Evolutionary conservation across 2,113 vertebrate species (phyloP).

Genomic region (Tenrec ecaudatus): DNA sequence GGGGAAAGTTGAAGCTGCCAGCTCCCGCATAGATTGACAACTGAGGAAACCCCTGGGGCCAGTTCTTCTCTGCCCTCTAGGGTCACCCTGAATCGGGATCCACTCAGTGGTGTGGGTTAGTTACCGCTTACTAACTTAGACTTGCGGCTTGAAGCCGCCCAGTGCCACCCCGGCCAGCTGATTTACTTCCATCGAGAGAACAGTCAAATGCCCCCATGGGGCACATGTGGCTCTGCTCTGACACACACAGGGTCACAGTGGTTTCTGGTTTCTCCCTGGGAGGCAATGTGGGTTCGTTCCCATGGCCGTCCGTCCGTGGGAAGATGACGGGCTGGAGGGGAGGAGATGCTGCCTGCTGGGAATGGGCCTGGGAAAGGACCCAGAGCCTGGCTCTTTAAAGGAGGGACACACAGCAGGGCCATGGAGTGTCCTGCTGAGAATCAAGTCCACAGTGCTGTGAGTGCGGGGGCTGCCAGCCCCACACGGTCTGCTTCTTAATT

Average conservation of each 20-base stretch:
- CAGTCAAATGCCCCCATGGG: not conserved
- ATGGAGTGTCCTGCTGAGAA: not conserved
- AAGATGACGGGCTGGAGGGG: not conserved
- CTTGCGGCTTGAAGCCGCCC: not conserved
- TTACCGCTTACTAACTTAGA: not conserved
- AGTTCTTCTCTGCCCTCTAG: too few relatives aligned
- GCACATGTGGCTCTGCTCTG: not conserved
- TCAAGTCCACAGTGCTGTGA: not conserved
- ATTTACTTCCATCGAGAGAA: not conserved
- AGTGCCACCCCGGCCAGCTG: not conserved
- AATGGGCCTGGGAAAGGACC: not conserved
- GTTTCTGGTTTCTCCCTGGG: not conserved
- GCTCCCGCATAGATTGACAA: too few relatives aligned
- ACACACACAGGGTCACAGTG: not conserved
- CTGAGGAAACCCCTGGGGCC: too few relatives aligned
- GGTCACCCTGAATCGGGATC: too few relatives aligned
- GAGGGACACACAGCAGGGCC: accelerated
- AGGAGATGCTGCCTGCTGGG: not conserved
- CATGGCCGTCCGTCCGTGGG: not conserved
- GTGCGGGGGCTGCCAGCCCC: not conserved
- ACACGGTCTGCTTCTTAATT: not conserved
- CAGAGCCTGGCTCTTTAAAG: not conserved
- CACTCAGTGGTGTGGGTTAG: too few relatives aligned
- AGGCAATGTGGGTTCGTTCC: not conserved
- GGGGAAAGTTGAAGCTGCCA: too few relatives aligned